These are phyloP conservation scores for Drosophila asahinai DNA, from an alignment of 1,140 invertebrate species.

Conservation along the genomic window DNA sequence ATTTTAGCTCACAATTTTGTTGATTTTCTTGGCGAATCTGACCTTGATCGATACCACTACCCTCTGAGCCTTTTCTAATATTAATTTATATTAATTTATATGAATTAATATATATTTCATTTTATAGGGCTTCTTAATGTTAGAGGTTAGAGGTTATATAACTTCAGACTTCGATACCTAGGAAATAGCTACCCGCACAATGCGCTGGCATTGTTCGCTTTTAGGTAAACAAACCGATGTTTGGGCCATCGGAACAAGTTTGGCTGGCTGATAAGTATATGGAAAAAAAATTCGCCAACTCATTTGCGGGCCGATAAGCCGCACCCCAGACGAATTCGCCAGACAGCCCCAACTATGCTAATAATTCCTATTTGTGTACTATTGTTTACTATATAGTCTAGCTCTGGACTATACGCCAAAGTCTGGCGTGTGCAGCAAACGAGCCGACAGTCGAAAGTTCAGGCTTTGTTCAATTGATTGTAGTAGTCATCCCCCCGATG, in stretches of 20 bases:
- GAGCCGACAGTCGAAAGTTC: constrained; percentile 62
- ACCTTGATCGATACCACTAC: constrained; percentile 59
- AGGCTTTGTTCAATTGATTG: constrained; percentile 53
- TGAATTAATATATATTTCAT: too few relatives aligned
- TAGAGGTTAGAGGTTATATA: constrained; percentile 44
- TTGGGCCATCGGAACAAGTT: constrained; percentile 16
- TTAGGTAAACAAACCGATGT: constrained; percentile 41
- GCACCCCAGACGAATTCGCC: constrained; percentile 52
- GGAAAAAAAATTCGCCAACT: constrained; percentile 41
- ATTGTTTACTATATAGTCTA: constrained; percentile 45
- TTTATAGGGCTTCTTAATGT: too few relatives aligned
- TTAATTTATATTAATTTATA: too few relatives aligned
- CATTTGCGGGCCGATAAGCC: constrained; percentile 56
- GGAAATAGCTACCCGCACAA: constrained; percentile 11
- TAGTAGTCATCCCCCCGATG: constrained; percentile 9
- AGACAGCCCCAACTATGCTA: constrained; percentile 54
- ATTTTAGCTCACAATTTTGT: constrained; percentile 52
- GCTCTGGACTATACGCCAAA: constrained; percentile 24
- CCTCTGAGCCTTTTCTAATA: too few relatives aligned
- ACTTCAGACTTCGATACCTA: constrained; percentile 32
- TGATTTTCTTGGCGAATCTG: constrained; percentile 29
- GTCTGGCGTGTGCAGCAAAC: constrained; percentile 51
- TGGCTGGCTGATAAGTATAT: constrained; percentile 4
- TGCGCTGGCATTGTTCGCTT: constrained; percentile 18
- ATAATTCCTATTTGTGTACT: constrained; percentile 37